Base-by-base conservation (phyloP, 2,113 vertebrate species). In the Girardinichthys multiradiatus region DNA sequence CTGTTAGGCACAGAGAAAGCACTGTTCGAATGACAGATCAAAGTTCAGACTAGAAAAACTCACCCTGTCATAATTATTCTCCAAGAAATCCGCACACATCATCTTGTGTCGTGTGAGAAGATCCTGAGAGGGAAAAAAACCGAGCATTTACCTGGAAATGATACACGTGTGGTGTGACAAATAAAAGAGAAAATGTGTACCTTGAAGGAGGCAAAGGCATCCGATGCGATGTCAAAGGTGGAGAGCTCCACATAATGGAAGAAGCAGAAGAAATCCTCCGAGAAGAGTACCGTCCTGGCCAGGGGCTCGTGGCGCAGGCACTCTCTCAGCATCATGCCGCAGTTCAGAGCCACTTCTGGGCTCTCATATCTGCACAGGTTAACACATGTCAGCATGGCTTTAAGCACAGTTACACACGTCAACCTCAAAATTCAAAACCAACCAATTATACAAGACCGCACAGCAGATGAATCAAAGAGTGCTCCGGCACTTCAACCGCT, bases 81-180 rank as follows among this genome's bases (percentile, higher is more conserved):
- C 97, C 93, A 99, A 91, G 90, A 99, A 98, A 83, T 98, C 96
- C 29, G 97, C 96, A 87, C 97, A 98, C 95, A 97, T 94, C 28
- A 95, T 94, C 92, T 98, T 99, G 91, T 99, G 97, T 88, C 97
- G 96, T 4, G 97, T 98, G 70, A 99, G 92, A 62, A 99, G 94
- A 91, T 99, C 97, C 97, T 99, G 84, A 79, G 76, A 87, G 86
- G 68, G 33, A 72, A 71, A 27, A 72, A n/a, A 63, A 4, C 37
- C 68, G 21, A 33, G 1, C 15, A 17, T 1, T 86, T 35, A 79
- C 29, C 63, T 6, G 10, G 12, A 12, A 70, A 28, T n/a, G 57
- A 35, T 1, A 7, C 1, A 3, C 14, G n/a, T 51, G 8, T 31
- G 17, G 39, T 8, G n/a, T 3, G 26, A 7, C 19, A 28, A 9